phyloP scores from a whole-genome alignment of 2,888 invertebrate genomes.

The Lithophane semibrunnea region DNA sequence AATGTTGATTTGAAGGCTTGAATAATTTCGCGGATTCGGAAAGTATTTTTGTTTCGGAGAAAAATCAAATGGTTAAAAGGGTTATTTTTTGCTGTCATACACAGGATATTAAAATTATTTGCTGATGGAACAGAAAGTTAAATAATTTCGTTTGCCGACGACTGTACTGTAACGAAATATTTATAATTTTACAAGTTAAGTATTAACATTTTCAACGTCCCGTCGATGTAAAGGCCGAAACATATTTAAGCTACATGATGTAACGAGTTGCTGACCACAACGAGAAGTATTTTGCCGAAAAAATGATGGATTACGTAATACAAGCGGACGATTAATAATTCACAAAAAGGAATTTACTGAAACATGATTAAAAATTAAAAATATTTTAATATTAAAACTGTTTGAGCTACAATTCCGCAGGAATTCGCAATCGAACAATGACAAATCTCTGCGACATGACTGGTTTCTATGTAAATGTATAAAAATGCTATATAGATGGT shows the following conservation, averaged over 20 bases:
- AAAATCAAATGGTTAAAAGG: background rate
- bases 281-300: background rate
- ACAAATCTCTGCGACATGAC: background rate
- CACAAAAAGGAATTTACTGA: background rate
- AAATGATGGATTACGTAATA: background rate
- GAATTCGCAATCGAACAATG: background rate
- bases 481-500: background rate
- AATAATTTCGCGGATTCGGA: background rate
- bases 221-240: slow-evolving; percentile 19
- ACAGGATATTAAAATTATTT: background rate
- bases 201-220: background rate
- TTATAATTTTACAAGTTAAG: slow-evolving; percentile 7
- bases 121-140: background rate
- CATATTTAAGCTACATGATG: slow-evolving; percentile 22
- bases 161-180: slow-evolving; percentile 12
- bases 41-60: background rate
- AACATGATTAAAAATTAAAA: background rate
- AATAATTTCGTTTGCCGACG: slow-evolving; percentile 1
- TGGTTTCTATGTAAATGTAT: background rate
- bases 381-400: background rate
- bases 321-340: background rate
- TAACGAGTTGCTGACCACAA: background rate
- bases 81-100: background rate
- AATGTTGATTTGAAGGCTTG: background rate
- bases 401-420: background rate